Percentiles rank a stretch among this genome's conserved stretches.
Evolutionary conservation across 1,140 invertebrate genomes (phyloP).

Genomic region (Triops cancriformis): DNA sequence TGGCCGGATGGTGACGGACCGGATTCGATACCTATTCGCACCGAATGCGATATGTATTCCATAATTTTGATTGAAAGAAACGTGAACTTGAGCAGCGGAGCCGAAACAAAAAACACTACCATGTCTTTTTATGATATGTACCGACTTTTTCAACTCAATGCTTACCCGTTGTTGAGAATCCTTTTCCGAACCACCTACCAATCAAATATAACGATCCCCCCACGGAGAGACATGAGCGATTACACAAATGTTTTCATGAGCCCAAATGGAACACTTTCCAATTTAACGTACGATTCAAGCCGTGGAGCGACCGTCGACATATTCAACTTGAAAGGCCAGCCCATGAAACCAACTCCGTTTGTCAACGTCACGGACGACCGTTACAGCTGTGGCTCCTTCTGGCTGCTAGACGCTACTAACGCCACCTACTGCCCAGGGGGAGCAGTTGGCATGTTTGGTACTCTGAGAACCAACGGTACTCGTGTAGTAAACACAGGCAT

Average conservation of each 20-base stretch:
- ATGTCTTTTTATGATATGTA: neutral
- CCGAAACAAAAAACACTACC: neutral
- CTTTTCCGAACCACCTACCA: neutral
- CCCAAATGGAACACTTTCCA: neutral
- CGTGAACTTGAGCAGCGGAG: neutral
- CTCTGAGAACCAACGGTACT: neutral
- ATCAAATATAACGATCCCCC: no score
- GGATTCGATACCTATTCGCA: neutral
- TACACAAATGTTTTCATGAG: neutral
- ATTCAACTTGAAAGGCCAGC: neutral
- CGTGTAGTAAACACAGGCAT: neutral
- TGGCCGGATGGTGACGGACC: neutral
- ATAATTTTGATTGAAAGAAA: neutral
- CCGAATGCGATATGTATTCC: neutral
- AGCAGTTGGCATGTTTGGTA: neutral
- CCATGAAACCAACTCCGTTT: neutral
- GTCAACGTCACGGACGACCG: neutral
- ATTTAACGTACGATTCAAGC: neutral
- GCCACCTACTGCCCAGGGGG: neutral
- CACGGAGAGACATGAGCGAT: neutral
- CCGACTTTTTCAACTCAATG: neutral
- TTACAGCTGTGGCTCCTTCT: neutral
- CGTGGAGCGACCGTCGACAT: neutral
- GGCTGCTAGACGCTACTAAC: neutral
- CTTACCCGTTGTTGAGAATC: neutral